Base-by-base conservation (phyloP, 2,888 invertebrate species). In the Eupithecia tripunctaria region DNA sequence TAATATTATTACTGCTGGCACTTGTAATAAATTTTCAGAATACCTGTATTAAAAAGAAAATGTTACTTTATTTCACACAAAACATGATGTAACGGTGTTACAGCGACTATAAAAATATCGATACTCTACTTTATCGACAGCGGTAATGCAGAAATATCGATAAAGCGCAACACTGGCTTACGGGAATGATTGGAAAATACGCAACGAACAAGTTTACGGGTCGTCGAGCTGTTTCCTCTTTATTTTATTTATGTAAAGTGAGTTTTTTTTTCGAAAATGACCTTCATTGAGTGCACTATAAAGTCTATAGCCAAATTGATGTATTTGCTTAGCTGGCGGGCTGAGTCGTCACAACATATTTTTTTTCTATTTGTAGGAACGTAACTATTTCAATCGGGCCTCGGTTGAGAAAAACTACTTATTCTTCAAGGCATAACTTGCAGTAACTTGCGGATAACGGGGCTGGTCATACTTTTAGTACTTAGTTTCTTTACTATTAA, bases 141-240 rank as follows among this genome's bases (percentile, higher is more conserved):
- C 65, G 65, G 21, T 74, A 74, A 71, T 71, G 70, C 73, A 32
- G 60, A 76, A 75, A 75, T 71, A 74, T 74, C 69, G 74, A 73
- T 51, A 67, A 67, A 68, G 67, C 70, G 70, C 77, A 72, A 70
- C 78, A 75, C 80, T 79, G 74, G 73, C 68, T 71, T 64, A 74
- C 73, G 66, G 66, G 78, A 75, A 81, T 82, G 79, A 84, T 84
- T 83, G 82, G 80, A 81, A 84, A 82, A 82, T 83, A 82, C 81
- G 81, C 78, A 75, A 76, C 72, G 75, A 80, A 78, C 82, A 80
- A 78, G 80, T 84, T 81, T 79, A 76, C 70, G 72, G 78, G 75
- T 73, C 64, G 72, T 36, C 72, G 72, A 67, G 69, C 72, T 73
- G 72, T 74, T 76, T 73, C 70, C 75, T 65, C 74, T 74, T 74